Evolutionary conservation across 2,888 invertebrate species (phyloP).

Genomic region (Catocala sponsa): DNA sequence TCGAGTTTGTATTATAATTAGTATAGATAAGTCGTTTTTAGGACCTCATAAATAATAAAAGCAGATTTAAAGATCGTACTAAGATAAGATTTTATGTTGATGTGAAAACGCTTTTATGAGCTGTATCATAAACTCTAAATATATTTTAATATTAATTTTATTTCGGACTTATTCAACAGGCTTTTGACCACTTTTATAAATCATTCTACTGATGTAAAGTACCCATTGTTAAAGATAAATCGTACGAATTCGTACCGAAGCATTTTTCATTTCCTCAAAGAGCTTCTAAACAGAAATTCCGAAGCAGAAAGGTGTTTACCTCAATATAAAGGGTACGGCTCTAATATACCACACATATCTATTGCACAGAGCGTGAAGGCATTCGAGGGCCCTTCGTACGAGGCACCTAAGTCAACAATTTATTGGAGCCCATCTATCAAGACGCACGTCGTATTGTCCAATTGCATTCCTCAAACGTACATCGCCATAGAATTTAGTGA

Average conservation of each 20-base stretch:
- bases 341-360: slow-evolving; percentile 33
- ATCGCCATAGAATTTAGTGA: slow-evolving; percentile 64
- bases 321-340: slow-evolving; percentile 29
- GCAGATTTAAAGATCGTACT: too few relatives aligned
- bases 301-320: slow-evolving; percentile 28
- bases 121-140: too few relatives aligned
- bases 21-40: too few relatives aligned
- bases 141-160: too few relatives aligned
- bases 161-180: too few relatives aligned
- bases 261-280: slow-evolving; percentile 18
- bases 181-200: too few relatives aligned
- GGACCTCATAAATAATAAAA: too few relatives aligned
- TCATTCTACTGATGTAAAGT: background rate
- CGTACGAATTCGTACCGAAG: slow-evolving; percentile 23
- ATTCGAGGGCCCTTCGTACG: slow-evolving; percentile 49
- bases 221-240: background rate
- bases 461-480: slow-evolving; percentile 73
- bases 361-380: slow-evolving; percentile 48
- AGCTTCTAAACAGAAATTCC: slow-evolving; percentile 13
- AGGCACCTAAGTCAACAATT: slow-evolving; percentile 70
- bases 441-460: slow-evolving; percentile 71
- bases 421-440: slow-evolving; percentile 78
- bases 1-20: too few relatives aligned
- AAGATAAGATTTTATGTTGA: too few relatives aligned
- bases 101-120: too few relatives aligned